Base-by-base conservation (phyloP, 1,140 invertebrate species). In the Luehdorfia chinensis region DNA sequence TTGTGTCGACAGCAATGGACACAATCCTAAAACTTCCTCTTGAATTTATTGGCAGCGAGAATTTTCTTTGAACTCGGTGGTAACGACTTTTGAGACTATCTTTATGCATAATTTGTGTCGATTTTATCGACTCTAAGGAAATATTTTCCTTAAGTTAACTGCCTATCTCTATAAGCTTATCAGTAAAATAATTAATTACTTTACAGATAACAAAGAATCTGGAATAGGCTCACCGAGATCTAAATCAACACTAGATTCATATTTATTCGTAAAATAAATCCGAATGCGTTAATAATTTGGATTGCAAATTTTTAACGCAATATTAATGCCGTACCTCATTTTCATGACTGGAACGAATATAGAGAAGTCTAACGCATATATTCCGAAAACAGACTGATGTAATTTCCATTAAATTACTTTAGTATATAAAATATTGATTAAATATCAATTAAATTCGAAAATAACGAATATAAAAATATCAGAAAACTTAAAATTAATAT, bases 41-140 rank as follows among this genome's bases (percentile, higher is more conserved):
- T 49, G 31, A 49, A 52, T 57, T 66, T 66, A 66, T 66, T 62
- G 50, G 53, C 46, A 46, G 33, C 34, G 50, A 52, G 55, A 51
- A 52, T 52, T 59, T 57, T 52, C 58, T 69, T 69, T 69, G 61
- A 69, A 59, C 45, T 59, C 47, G 32, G 43, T 48, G 50, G 50
- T 64, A 60, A 64, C 57, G 60, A 62, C 48, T 66, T 56, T 46
- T 54, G 47, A 15, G 44, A 50, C 18, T 50, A 57, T 56, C 50
- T 62, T 49, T 49, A 59, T 60, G 57, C 57, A 64, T 67, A 64
- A 63, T 60, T 64, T 44, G 39, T 43, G 44, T 49, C 37, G 47
- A 63, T 58, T 47, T 52, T 55, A 55, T 50, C 34, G 11, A 23
- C 8, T 7, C 9, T 14, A 39, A 6, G 27, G 14, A 12, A 43